Evolutionary conservation across 1,140 invertebrate genomes (phyloP), one percentile per base, ranked within the genome.

Genomic region (Drosophila rhopaloa): DNA sequence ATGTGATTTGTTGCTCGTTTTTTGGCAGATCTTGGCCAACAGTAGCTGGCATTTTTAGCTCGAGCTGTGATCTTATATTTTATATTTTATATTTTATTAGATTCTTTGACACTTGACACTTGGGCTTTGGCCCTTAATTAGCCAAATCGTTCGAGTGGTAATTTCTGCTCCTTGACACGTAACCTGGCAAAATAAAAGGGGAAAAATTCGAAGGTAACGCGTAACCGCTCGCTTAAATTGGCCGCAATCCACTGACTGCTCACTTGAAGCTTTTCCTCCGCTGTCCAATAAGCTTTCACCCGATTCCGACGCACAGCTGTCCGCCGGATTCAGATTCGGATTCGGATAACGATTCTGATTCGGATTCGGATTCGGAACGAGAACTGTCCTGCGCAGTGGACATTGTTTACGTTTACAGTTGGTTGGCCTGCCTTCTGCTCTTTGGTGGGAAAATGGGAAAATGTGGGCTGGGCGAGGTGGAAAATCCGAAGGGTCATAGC

Each of bases 351-450:
- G 44, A 40, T 46, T 43, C 61, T 56, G 61, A 60, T 27, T 29
- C 27, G 29, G 29, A 60, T 27, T 29, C 27, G 29, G 29, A 9
- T 16, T 66, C 40, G 54, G 48, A 38, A 16, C 9, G 27, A 63
- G 29, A 43, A 16, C 32, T 54, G 48, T 89, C 81, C 84, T 89
- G 84, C 84, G 84, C 84, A 84, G 6, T 90, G 58, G 6, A n/a
- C n/a, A 55, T 81, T 88, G 84, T 89, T 90, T 84, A 88, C 71
- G 63, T 70, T 83, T 78, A 73, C 83, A 88, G 72, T 86, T 86
- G 79, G 76, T 78, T 84, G 72, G 47, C 16, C 70, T 53, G 62
- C 14, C 51, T 32, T 79, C 60, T 63, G 47, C 58, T 78, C 35
- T 67, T 9, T 56, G 55, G 8, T 58, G 62, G 48, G 7, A 14